Base-by-base conservation (phyloP, 2,797 vertebrate species). In the Triplophysa bombifrons region DNA sequence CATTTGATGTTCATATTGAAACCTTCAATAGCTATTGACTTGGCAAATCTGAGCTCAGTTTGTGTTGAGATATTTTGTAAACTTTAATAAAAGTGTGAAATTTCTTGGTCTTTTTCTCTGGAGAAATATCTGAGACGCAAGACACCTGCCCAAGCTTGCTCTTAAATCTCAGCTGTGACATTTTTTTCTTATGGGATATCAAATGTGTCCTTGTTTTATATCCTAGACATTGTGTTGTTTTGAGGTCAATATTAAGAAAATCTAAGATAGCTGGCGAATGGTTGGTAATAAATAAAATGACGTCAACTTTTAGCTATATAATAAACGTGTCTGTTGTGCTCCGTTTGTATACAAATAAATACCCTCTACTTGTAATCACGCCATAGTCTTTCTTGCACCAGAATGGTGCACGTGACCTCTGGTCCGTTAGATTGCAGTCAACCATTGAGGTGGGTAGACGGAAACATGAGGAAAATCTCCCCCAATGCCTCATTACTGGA, bases 401-500 rank as follows among this genome's bases (percentile, higher is more conserved):
- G 17, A 73, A 27, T 0, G 7, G 30, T 30, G 38, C 55, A 63
- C 58, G 68, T 81, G 76, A 85, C 82, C 53, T 67, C 30, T 22
- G 74, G 20, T 65, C 80, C 34, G 61, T 11, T 7, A 13, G 22
- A 64, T 22, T 38, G 12, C 34, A 2, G 27, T 58, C 68, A 30
- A 65, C 50, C 60, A 60, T 27, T 48, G 34, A 50, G 63, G 61
- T 55, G 61, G 51, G 74, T 46, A 76, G 50, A 50, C 73, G 69
- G 69, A 51, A 19, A 44, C 20, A 64, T 22, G 27, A 55, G 72
- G 48, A 58, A 65, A 60, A 67, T 25, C 53, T 84, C 86, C 82
- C 78, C 41, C 4, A 82, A 72, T 53, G 22, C 78, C 81, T 86
- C 78, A 85, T 86, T 87, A 87, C 74, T 34, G 22, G 38, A 67